Base-by-base conservation (phyloP, 2,888 invertebrate genomes). In the Prosopocoilus inquinatus region DNA sequence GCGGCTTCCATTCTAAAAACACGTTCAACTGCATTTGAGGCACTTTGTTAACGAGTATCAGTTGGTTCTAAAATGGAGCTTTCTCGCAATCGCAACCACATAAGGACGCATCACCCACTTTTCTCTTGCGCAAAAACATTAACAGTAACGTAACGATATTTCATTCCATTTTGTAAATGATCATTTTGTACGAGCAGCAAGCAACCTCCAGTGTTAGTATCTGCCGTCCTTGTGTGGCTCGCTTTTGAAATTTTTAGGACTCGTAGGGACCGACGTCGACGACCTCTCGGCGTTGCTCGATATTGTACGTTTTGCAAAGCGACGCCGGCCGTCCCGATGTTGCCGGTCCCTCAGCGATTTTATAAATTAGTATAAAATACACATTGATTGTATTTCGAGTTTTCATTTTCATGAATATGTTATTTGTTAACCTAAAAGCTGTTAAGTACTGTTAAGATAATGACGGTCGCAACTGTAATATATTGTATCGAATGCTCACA, bases 361-460 rank as follows among this genome's bases (percentile, higher is more conserved):
- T 12, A 38, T 13, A 13, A 38, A 38, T 12, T 15, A 15, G 3
- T 36, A 53, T 49, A 45, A 68, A 71, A 70, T 70, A 71, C 69
- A 70, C 67, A 64, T n/a, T 67, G 69, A 70, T 70, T 73, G 73
- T 73, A 73, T 72, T 75, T 71, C 70, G 68, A 73, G 70, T 73
- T 74, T 66, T 76, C 77, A 76, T 75, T 74, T 75, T 71, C 75
- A 76, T 74, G 71, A 74, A 72, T 76, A 77, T 78, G 77, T 78
- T 77, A 76, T 76, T 78, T 77, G 77, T 78, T 77, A 77, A 76
- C 70, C 72, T 76, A 75, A 76, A 75, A 71, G 75, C 78, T 78
- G 77, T 78, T 78, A 78, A 75, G 76, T 78, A 78, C 74, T 78
- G 76, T 78, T 78, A 78, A 77, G 75, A 71, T 72, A 70, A 71